Percentiles rank a stretch among this genome's conserved stretches.
Conservation (phyloP, 2,113 vertebrate species). For the Nycticorax nycticorax region DNA sequence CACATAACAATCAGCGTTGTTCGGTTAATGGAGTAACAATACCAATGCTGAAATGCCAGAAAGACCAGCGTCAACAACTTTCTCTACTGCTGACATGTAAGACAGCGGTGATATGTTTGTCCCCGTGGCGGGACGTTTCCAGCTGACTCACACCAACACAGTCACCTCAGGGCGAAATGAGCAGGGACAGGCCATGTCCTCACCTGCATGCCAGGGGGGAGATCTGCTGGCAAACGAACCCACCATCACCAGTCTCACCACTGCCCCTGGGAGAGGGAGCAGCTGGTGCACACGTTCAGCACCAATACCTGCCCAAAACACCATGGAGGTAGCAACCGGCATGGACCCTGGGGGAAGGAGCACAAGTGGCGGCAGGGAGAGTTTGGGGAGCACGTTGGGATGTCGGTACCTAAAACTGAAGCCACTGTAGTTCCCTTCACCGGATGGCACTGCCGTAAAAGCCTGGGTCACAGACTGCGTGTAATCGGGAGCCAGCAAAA, state of each 20-base stretch:
- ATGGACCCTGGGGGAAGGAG: background rate
- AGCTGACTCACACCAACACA: background rate
- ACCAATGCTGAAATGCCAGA: background rate
- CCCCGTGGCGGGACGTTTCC: fast-evolving
- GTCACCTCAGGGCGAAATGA: background rate
- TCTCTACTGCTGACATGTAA: background rate
- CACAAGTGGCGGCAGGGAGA: background rate
- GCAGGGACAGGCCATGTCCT: fast-evolving
- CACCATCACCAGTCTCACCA: background rate
- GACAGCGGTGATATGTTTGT: background rate
- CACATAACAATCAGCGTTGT: too few species aligned
- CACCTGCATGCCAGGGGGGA: fast-evolving
- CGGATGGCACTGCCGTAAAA: background rate
- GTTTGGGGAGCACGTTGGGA: fast-evolving
- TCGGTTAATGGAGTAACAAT: background rate
- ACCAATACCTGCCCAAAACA: fast-evolving
- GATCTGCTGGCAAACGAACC: background rate
- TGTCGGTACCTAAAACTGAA: background rate
- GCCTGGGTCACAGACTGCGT: background rate
- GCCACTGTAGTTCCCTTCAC: background rate
- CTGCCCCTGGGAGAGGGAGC: background rate
- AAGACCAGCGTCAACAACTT: background rate
- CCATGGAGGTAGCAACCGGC: background rate
- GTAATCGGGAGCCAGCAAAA: background rate
- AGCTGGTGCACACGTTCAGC: background rate